Base-by-base conservation (phyloP, 1,140 invertebrate species). In the Heliconius himera region DNA sequence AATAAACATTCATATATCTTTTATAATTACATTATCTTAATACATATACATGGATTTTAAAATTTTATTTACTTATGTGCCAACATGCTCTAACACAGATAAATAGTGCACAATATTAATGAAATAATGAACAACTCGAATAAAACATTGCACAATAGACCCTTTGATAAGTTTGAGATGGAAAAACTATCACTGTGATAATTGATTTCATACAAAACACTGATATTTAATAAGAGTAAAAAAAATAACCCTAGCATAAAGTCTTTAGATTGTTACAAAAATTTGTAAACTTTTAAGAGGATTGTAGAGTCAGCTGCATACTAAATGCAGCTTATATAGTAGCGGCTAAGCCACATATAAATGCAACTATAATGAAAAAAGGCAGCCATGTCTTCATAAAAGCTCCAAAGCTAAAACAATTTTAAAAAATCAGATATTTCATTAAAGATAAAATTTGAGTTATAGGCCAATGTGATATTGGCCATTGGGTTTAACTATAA, bases 361-460 rank as follows among this genome's bases (percentile, higher is more conserved):
- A 88, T 56, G 89, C 89, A 20, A 96, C 88, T 78, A 98, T 89
- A 49, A 98, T 93, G 5, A 96, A 82, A 93, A 98, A 99, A 36
- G 98, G 98, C 49, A 98, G 79, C 98, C 98, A 99, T 0, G 98
- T 98, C 94, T 98, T 98, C 8, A 99, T 38, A 83, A 98, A 97
- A 56, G 95, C 97, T 73, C 89, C 90, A 89, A 97, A 94, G 95
- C 97, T 97, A 94, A 83, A 96, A 96, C 88, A 90, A 76, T 51
- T 73, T 51, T 51, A 8, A 18, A 51, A 51, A 51, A 51, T 51
- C 41, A 51, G 49, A 49, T 5, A 18, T 16, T 49, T 49, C 1
- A 49, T 49, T 6, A 18, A 49, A 41, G 41, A 41, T 41, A 41
- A 46, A 46, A 46, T 16, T 46, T 46, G 13, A 46, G 41, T 16